phyloP scores from a whole-genome alignment of 2,888 invertebrate species.

The Tineola bisselliella region DNA sequence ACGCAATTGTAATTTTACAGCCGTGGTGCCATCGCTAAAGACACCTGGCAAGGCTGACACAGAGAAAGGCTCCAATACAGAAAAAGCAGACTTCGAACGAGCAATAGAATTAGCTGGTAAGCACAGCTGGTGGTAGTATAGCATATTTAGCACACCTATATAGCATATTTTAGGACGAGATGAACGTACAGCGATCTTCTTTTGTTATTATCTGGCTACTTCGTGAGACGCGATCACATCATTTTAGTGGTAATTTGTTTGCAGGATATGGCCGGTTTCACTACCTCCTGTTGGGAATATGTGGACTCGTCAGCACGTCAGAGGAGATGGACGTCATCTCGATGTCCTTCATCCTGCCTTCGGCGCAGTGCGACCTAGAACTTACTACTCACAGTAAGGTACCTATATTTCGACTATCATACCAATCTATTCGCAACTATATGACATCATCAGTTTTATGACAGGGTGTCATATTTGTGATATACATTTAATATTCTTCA shows the following conservation, averaged over 20 bases:
- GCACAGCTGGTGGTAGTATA: constrained; percentile 27
- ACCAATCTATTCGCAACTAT: too few species aligned
- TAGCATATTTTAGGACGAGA: constrained; percentile 18
- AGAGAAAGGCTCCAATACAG: constrained; percentile 71
- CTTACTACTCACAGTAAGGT: constrained; percentile 88
- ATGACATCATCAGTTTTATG: too few species aligned
- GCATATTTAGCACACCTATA: too few species aligned
- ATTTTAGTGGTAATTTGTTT: constrained; percentile 15
- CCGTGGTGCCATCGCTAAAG: constrained; percentile 65
- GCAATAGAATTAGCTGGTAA: constrained; percentile 85
- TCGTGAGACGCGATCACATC: too few species aligned
- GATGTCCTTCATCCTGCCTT: constrained; percentile 93
- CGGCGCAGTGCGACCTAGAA: constrained; percentile 91
- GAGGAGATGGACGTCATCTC: constrained; percentile 97
- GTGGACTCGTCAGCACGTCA: constrained; percentile 93
- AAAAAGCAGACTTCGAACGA: constrained; percentile 87
- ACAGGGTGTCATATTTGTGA: too few species aligned
- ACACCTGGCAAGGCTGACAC: constrained; percentile 69
- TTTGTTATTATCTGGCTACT: too few species aligned
- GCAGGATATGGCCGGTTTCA: constrained; percentile 89
- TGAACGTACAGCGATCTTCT: too few species aligned
- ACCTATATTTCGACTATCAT: constrained; percentile 16
- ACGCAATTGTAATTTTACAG: too few species aligned
- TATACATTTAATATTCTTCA: too few species aligned
- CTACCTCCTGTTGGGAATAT: constrained; percentile 87